Evolutionary conservation across 2,797 vertebrate genomes (phyloP).

Genomic region (Hydrolagus colliei): DNA sequence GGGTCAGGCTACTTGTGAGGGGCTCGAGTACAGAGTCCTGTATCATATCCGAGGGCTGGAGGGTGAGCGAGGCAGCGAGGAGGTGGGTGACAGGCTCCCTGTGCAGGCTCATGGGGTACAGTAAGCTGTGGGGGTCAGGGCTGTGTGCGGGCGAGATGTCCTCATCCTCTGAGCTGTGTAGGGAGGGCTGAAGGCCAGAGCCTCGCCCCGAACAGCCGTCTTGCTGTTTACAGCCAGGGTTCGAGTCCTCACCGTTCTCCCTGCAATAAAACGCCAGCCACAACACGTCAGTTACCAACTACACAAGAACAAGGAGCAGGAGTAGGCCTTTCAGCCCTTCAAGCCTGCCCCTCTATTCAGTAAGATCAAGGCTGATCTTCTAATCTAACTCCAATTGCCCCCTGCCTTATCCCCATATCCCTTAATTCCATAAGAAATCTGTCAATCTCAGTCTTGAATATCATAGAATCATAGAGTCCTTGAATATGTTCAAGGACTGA

Average conservation of each 20-base stretch:
- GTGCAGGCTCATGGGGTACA: slow-evolving; percentile 30
- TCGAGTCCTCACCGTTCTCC: slow-evolving; percentile 27
- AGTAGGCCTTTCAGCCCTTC: too few relatives aligned
- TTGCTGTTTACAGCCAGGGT: background rate
- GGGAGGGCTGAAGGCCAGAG: background rate
- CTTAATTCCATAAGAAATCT: too few relatives aligned
- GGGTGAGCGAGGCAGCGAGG: background rate
- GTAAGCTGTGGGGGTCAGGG: background rate
- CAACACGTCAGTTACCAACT: too few relatives aligned
- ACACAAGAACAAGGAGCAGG: too few relatives aligned
- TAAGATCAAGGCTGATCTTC: too few relatives aligned
- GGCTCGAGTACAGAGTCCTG: slow-evolving; percentile 29
- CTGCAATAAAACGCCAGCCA: slow-evolving; percentile 3
- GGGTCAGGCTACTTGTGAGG: slow-evolving; percentile 31
- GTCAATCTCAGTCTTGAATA: too few relatives aligned
- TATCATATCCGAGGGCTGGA: slow-evolving; percentile 31
- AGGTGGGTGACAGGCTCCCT: background rate
- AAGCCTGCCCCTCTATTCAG: too few relatives aligned
- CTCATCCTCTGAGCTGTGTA: slow-evolving; percentile 30
- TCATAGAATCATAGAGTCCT: too few relatives aligned
- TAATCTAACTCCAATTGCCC: too few relatives aligned
- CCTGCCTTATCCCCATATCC: too few relatives aligned
- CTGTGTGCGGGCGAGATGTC: slow-evolving; percentile 29
- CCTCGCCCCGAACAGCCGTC: background rate
- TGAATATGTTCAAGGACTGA: too few relatives aligned